Evolutionary conservation across 2,888 invertebrate genomes (phyloP).

Genomic region (Lobophora halterata): DNA sequence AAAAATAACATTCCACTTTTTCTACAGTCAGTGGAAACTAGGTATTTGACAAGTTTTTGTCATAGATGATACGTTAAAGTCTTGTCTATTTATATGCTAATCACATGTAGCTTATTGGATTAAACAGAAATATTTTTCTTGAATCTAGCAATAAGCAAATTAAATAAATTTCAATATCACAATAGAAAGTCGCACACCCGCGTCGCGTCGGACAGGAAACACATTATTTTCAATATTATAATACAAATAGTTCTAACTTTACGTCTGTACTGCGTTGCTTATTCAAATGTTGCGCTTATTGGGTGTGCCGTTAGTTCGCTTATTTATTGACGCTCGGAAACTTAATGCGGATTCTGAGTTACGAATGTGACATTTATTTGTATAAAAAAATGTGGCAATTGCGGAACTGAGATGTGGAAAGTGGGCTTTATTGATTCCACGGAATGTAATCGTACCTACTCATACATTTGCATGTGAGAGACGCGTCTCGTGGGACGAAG

Average conservation of each 20-base stretch:
- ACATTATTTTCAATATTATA: slow-evolving; percentile 40
- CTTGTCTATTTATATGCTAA: no score
- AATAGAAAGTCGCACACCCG: slow-evolving; percentile 47
- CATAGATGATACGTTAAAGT: no score
- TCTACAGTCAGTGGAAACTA: no score
- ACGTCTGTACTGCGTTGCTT: slow-evolving; percentile 43
- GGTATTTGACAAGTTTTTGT: no score
- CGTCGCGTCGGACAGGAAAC: slow-evolving; percentile 38
- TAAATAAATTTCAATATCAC: slow-evolving; percentile 35
- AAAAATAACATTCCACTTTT: no score
- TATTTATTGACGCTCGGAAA: slow-evolving; percentile 44
- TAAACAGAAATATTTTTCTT: slow-evolving; percentile 7
- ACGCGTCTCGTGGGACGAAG: slow-evolving; percentile 3
- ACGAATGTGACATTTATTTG: slow-evolving; percentile 28
- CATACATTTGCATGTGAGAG: slow-evolving; percentile 9
- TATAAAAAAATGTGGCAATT: slow-evolving; percentile 25
- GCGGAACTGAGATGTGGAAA: slow-evolving; percentile 21
- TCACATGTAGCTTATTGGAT: slow-evolving; percentile 15
- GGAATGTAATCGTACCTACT: slow-evolving; percentile 12
- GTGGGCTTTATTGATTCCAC: slow-evolving; percentile 18
- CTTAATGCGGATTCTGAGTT: slow-evolving; percentile 38
- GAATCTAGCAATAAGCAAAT: slow-evolving; percentile 28
- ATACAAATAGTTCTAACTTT: slow-evolving; percentile 45
- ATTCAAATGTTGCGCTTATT: slow-evolving; percentile 45
- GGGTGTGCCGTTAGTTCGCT: slow-evolving; percentile 38